These are phyloP conservation scores for Catostylus mosaicus DNA, from an alignment of 30 jellyfish, hydroid and myxozoan genomes.

Conservation along the genomic window DNA sequence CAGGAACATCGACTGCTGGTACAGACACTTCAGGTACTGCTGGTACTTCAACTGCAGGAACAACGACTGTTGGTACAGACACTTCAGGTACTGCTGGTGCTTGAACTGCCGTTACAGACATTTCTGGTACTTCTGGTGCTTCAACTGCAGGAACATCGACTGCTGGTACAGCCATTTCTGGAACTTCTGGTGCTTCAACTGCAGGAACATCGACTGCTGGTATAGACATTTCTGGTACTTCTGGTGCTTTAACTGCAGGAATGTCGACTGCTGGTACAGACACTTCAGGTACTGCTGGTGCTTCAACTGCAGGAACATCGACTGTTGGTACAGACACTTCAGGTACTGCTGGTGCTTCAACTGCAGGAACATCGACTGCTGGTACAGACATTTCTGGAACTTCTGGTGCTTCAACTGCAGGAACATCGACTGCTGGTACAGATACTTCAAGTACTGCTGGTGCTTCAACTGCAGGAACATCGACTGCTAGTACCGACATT, in stretches of 20 bases:
- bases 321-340: constrained; percentile 3
- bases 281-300: constrained; percentile 2
- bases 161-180: background rate
- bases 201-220: background rate
- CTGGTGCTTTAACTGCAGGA: constrained; percentile 20
- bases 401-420: background rate
- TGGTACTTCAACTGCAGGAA: background rate
- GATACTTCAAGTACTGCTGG: background rate
- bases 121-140: background rate
- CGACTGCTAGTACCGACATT: background rate
- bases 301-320: background rate
- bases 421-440: constrained; percentile 4
- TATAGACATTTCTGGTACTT: background rate
- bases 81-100: background rate
- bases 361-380: background rate
- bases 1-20: constrained; percentile 5
- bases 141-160: constrained; percentile 4
- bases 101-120: background rate
- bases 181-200: background rate
- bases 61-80: background rate
- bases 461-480: constrained; percentile 6
- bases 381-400: background rate
- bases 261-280: constrained; percentile 1
- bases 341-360: constrained; percentile 3
- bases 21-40: background rate